Evolutionary conservation across 37 sponge, comb jelly and placozoan species (phyloP), one percentile per base, ranked within the genome.

Genomic region (Halisarca cf. caerulea): DNA sequence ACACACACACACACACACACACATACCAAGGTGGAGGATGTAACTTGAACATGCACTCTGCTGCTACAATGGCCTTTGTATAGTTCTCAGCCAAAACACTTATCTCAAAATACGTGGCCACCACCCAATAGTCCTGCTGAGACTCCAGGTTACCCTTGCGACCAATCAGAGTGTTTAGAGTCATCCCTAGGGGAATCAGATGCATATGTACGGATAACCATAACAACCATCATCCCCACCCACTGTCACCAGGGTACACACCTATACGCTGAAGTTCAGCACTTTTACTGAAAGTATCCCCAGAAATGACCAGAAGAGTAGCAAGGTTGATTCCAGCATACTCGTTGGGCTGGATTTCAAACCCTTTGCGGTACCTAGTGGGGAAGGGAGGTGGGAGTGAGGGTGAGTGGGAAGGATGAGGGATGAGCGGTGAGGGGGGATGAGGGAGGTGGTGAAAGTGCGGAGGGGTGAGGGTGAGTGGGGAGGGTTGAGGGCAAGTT

Each of bases 271-370:
- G 89, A 35, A 94, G 83, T 36, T 88, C 84, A 2, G 60, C 34
- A 43, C 82, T 79, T 9, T 60, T 75, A 37, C 60, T 25, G 54
- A 94, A 88, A 7, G 43, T 70, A 73, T 91, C 79, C 37, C 95
- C 95, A 0, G 91, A 88, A 21, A 91, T 83, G 36, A 94, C 95
- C 21, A 94, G 87, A 6, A 94, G 86, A 0, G 95, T 94, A 37
- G 95, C 95, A 33, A 94, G 81, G 54, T 94, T 94, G 82, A 94
- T 88, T 18, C 95, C 95, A 20, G 95, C 95, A 80, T 94, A 95
- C 80, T 88, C 88, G 59, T 95, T 95, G 0, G 95, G 95, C 51
- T 91, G 93, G 0, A 89, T 83, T 34, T 91, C 83, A 84, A 92
- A 95, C 8, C 95, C 95, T 47, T 91, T 75, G 33, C 92, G 77